Evolutionary conservation across 2,113 vertebrate species (phyloP).

Genomic region (Carassius gibelio): DNA sequence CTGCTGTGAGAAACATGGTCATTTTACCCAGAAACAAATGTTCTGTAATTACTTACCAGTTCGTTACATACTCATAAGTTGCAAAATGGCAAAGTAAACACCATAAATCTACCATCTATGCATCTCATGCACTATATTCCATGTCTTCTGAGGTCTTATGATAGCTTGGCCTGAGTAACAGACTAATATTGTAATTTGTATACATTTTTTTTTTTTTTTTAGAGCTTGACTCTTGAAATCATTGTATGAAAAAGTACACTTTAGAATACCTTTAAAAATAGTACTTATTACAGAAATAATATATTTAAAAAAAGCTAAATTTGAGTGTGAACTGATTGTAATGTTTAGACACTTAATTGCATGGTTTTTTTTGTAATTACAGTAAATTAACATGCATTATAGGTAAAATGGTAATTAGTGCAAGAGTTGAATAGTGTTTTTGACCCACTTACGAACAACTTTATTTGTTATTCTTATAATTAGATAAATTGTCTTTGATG

Average conservation of each 20-base stretch:
- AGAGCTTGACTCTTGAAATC: background rate
- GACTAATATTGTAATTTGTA: background rate
- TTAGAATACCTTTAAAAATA: background rate
- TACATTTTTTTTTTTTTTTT: background rate
- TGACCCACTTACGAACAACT: no score
- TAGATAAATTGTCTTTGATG: no score
- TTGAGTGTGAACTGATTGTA: no score
- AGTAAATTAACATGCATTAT: no score
- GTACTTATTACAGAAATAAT: no score
- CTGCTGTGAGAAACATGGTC: conserved; percentile 55
- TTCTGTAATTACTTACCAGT: background rate
- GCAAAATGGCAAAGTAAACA: background rate
- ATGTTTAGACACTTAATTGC: no score
- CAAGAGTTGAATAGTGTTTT: no score
- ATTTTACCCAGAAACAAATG: background rate
- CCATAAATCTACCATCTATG: background rate
- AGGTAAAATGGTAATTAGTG: no score
- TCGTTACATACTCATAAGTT: background rate
- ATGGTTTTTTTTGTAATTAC: no score
- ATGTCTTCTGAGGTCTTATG: background rate
- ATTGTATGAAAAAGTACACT: background rate
- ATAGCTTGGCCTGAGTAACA: background rate
- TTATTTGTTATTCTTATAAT: no score
- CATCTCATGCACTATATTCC: background rate
- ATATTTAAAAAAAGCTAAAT: no score